Conservation (phyloP, 2,797 vertebrate species). For the Botia almorhae region DNA sequence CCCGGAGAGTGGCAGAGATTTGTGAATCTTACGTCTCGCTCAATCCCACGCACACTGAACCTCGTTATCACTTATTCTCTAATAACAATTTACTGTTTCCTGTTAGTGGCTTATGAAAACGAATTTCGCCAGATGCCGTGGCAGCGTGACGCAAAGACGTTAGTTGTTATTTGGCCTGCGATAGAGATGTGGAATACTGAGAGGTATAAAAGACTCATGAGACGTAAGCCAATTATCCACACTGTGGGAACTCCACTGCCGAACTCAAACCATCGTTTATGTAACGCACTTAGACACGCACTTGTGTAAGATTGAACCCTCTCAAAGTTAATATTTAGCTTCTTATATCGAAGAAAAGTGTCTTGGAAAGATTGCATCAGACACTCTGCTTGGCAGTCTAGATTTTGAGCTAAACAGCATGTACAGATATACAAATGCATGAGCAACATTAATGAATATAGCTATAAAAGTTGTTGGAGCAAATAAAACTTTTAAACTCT, state of each 20-base stretch:
- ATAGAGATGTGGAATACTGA: constrained; percentile 56
- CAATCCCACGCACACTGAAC: constrained; percentile 34
- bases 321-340: constrained; percentile 25
- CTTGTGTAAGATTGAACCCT: neutral
- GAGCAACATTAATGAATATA: neutral
- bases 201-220: constrained; percentile 64
- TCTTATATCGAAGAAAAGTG: constrained; percentile 12
- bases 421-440: neutral
- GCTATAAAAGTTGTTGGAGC: too few relatives aligned
- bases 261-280: constrained; percentile 50
- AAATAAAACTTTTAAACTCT: too few relatives aligned
- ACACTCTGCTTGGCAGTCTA: neutral
- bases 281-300: constrained; percentile 19
- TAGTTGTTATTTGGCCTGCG: constrained; percentile 47
- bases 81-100: constrained; percentile 46
- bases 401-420: neutral
- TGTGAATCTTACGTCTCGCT: constrained; percentile 39
- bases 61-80: constrained; percentile 36
- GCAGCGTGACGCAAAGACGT: constrained; percentile 39
- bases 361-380: constrained; percentile 1
- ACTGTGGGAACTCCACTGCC: constrained; percentile 68
- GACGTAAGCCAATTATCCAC: constrained; percentile 69
- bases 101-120: constrained; percentile 33
- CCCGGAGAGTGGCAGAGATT: constrained; percentile 45
- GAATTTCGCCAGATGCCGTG: constrained; percentile 44